Evolutionary conservation across 2,113 vertebrate genomes (phyloP).

Genomic region (Trachemys scripta): DNA sequence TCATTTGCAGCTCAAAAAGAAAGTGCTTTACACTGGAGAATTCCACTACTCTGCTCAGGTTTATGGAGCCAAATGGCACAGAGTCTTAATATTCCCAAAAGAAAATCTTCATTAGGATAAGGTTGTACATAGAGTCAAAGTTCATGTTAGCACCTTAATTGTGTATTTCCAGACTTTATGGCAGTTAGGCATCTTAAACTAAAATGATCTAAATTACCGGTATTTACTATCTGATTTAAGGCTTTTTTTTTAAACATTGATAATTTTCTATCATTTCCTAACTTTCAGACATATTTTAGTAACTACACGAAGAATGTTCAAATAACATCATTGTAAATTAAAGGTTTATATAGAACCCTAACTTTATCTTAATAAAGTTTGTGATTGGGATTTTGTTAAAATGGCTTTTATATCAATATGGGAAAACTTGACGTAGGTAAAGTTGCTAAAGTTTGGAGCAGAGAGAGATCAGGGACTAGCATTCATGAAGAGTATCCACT

Average conservation of each 20-base stretch:
- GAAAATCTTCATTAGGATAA: conserved; percentile 33
- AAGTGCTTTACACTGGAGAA: background rate
- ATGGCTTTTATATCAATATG: background rate
- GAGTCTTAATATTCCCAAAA: conserved; percentile 20
- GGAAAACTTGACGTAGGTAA: background rate
- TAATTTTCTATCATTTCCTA: background rate
- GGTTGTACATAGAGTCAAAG: conserved; percentile 16
- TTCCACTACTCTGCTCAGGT: background rate
- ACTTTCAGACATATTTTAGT: background rate
- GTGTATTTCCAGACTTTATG: background rate
- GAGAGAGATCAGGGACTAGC: background rate
- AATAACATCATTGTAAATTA: background rate
- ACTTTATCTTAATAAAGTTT: background rate
- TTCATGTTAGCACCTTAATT: background rate
- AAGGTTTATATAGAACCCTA: accelerated
- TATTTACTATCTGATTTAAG: background rate
- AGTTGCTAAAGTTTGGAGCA: background rate
- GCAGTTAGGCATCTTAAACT: background rate
- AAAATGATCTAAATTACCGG: background rate
- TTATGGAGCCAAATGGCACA: conserved; percentile 33
- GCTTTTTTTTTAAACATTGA: background rate
- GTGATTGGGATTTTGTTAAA: background rate
- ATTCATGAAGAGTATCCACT: background rate
- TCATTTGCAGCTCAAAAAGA: background rate
- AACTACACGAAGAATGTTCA: background rate